These are phyloP conservation scores for Heliopora coerulea DNA, from an alignment of 92 coral and sea anemone genomes.

Conservation along the genomic window DNA sequence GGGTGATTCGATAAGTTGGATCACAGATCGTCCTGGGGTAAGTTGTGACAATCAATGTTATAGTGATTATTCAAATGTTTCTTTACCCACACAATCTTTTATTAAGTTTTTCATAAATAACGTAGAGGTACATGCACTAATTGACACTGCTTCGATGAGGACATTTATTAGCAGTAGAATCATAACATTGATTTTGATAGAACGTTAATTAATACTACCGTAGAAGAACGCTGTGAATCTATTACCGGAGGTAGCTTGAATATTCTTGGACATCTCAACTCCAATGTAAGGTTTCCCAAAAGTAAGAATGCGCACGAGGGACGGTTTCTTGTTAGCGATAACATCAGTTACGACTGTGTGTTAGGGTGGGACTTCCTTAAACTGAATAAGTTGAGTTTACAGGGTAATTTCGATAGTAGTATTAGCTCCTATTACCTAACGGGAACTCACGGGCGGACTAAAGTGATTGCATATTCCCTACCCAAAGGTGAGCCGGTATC, in stretches of 20 bases:
- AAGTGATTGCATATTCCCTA: conserved; percentile 4
- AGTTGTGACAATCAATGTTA: neutral
- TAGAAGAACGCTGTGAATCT: conserved; percentile 35
- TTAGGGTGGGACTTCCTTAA: conserved; percentile 44
- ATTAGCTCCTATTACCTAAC: too few relatives aligned
- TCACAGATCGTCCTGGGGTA: conserved; percentile 31
- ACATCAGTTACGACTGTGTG: conserved; percentile 40
- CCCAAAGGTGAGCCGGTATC: conserved; percentile 32
- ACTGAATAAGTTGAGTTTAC: conserved; percentile 9
- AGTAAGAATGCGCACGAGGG: conserved; percentile 37
- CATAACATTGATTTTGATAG: conserved; percentile 26
- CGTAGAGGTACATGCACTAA: conserved; percentile 36
- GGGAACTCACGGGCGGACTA: too few relatives aligned
- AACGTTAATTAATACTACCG: conserved; percentile 22
- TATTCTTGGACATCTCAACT: conserved; percentile 33
- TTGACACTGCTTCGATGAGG: conserved; percentile 48
- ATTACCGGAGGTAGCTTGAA: conserved; percentile 44
- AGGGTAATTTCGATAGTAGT: too few relatives aligned
- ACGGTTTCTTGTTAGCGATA: conserved; percentile 46
- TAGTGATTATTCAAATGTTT: conserved; percentile 10
- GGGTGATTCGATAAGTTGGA: conserved; percentile 35
- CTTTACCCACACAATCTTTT: conserved; percentile 37
- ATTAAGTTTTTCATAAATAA: conserved; percentile 27
- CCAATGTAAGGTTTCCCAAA: conserved; percentile 38
- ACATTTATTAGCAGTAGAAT: conserved; percentile 18